Evolutionary conservation across 2,113 vertebrate species (phyloP).

Genomic region (Gobio gobio): DNA sequence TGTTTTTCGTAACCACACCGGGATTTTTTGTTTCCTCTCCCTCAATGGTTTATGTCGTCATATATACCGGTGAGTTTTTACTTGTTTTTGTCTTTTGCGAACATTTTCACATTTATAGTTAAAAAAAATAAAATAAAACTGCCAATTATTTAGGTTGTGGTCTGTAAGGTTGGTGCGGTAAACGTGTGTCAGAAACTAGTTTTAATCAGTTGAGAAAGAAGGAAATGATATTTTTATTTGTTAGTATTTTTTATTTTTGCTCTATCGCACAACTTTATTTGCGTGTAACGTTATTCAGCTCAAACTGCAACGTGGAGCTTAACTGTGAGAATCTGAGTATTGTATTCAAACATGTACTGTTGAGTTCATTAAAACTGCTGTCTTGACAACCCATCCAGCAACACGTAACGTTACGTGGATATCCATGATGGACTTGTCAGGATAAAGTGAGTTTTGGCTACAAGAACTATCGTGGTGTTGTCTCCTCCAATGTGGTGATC

Average conservation of each 20-base stretch:
- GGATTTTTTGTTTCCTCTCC: not conserved
- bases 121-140: not conserved
- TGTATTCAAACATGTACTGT: not conserved
- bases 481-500: not conserved
- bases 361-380: not conserved
- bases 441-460: not conserved
- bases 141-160: not conserved
- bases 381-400: no score
- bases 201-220: not conserved
- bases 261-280: no score
- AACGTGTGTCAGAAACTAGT: not conserved
- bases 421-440: not conserved
- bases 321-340: not conserved
- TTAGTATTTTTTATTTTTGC: no score
- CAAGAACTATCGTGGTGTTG: no score
- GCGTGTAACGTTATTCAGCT: no score
- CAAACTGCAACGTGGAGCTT: not conserved
- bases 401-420: not conserved
- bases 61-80: not conserved
- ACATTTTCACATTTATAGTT: no score
- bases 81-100: not conserved
- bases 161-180: not conserved
- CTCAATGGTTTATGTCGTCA: not conserved
- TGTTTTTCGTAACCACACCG: not conserved
- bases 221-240: not conserved